Evolutionary conservation across 30 jellyfish, hydroid and myxozoan genomes (phyloP), one percentile per base, ranked within the genome.

Genomic region (Nemopilema nomurai): DNA sequence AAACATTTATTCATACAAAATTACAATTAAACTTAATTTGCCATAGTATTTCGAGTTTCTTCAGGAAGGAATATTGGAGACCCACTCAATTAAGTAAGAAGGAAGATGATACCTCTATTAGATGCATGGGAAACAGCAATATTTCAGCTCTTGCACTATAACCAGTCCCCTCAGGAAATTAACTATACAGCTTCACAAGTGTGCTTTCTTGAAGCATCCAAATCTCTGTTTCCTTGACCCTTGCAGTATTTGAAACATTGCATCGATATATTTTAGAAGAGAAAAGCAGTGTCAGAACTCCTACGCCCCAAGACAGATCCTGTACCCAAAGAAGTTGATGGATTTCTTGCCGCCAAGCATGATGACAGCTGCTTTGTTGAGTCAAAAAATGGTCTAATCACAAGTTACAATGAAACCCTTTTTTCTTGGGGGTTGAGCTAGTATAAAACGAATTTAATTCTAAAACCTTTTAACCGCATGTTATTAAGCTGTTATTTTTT

Each of bases 1-100:
- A 79, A 79, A 65, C 89, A 79, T 79, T 41, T 79, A 79, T 62
- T 79, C 81, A 63, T 79, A 79, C 89, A 79, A 79, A 79, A 79
- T 79, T 79, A 79, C 89, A 65, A 57, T 79, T 79, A 65, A 79
- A 80, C 31, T 19, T 80, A 79, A 62, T 51, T 77, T 79, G 31
- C 80, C 70, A 53, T 77, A 28, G 77, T 50, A 77, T 77, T 77
- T 77, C 81, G 68, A 79, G 62, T 78, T 30, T 79, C 49, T 72
- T 79, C 53, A 26, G 65, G 63, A 18, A 41, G 13, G 57, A 41
- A 41, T 41, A 41, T 41, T 41, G 57, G 57, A 41, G 57, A 41
- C 57, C 57, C 57, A 41, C 57, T 3, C 9, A 41, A 41, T 41
- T 41, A 41, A 41, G 57, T 13, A 41, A 3, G 57, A 13, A 6